Base-by-base conservation (phyloP, 1,140 invertebrate species). In the Bombus impatiens region DNA sequence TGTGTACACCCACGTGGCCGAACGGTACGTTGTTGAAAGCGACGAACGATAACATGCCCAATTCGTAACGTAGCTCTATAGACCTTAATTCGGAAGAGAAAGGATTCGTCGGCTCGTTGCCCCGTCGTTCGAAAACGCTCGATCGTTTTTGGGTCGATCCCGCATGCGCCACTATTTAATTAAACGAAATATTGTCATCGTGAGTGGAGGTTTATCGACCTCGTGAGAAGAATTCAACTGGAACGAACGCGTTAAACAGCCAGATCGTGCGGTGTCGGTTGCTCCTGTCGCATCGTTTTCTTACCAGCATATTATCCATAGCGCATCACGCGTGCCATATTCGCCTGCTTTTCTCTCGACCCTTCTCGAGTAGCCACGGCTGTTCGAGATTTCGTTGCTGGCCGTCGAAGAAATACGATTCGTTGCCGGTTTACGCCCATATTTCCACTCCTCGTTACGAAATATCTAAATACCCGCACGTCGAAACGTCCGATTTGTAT, bases 81-180 rank as follows among this genome's bases (percentile, higher is more conserved):
- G 8, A 53, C 47, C 47, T 53, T 53, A 53, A 53, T 53, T 62
- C 28, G 0, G 12, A n/a, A n/a, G 59, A 62, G 28, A 62, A 62
- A 67, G 5, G 65, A 35, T 37, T 35, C 22, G 68, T 37, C 68
- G 68, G n/a, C 59, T 1, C n/a, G 42, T n/a, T 47, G 40, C n/a
- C 40, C 15, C 68, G 35, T 72, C 44, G 13, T 25, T 28, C 42
- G 25, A 44, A 32, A 37, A 67, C 65, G 13, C 4, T 40, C 28
- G 40, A 75, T 84, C 12, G 68, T 84, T 78, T 84, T 57, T 84
- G 18, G 75, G 75, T 70, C 75, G 10, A 78, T 84, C 82, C 82
- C 82, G 82, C 82, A 84, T 84, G 44, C 44, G 35, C 15, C 15
- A 32, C 32, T 67, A 1, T n/a, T 68, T 22, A 65, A 83, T 83